Evolutionary conservation across 2,113 vertebrate genomes (phyloP).

Genomic region (Rhinoderma darwinii): DNA sequence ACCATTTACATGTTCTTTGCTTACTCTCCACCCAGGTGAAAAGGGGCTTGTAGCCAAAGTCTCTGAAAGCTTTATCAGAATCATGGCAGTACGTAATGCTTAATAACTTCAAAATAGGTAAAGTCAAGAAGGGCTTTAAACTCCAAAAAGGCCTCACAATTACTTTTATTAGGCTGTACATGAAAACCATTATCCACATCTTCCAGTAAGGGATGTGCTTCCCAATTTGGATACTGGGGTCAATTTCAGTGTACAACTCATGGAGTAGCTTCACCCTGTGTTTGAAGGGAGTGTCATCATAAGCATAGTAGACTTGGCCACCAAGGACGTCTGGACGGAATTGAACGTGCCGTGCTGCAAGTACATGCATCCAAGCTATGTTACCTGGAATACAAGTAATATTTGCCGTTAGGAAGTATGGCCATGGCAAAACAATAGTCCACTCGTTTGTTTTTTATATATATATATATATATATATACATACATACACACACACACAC

Average conservation of each 20-base stretch:
- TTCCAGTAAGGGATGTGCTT: slow-evolving; percentile 65
- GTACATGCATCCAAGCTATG: slow-evolving; percentile 63
- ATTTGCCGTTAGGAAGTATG: not conserved
- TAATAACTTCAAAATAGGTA: slow-evolving; percentile 56
- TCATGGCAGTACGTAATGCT: slow-evolving; percentile 58
- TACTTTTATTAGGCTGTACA: slow-evolving; percentile 47
- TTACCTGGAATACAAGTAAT: slow-evolving; percentile 61
- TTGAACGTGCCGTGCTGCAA: slow-evolving; percentile 62
- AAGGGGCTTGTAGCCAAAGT: slow-evolving; percentile 63
- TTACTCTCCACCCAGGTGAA: slow-evolving; percentile 64
- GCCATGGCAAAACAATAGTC: not conserved
- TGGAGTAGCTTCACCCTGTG: slow-evolving; percentile 43
- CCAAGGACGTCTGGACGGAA: slow-evolving; percentile 50
- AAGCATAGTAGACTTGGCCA: slow-evolving; percentile 62
- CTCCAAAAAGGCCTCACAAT: slow-evolving; percentile 62
- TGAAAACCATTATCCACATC: slow-evolving; percentile 59
- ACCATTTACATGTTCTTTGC: slow-evolving; percentile 59
- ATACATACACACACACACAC: too few species aligned
- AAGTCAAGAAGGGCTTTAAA: slow-evolving; percentile 50
- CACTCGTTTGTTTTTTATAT: not conserved
- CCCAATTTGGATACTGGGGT: slow-evolving; percentile 56
- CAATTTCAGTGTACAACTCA: slow-evolving; percentile 48
- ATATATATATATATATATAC: too few species aligned
- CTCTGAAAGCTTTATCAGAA: slow-evolving; percentile 66
- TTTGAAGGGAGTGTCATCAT: slow-evolving; percentile 54